Percentiles rank a stretch among this genome's conserved stretches.
Conservation (phyloP, 2,113 vertebrate species). For the Gobius niger region DNA sequence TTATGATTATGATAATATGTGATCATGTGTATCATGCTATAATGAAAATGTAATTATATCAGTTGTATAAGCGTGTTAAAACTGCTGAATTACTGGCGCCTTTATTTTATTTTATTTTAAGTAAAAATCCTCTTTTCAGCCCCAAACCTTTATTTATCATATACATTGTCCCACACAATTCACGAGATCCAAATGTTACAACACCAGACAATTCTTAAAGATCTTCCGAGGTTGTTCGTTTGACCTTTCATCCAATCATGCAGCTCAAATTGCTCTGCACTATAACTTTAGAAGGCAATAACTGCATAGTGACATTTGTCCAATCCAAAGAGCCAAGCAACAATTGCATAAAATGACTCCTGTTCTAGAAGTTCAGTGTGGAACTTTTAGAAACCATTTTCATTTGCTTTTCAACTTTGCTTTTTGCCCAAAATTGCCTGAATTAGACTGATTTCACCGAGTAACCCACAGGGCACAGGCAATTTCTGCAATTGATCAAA, state of each 20-base stretch:
- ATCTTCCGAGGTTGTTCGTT: neutral
- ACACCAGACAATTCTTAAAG: too few relatives aligned
- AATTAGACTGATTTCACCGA: slow-evolving; percentile 1
- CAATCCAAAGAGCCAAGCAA: neutral
- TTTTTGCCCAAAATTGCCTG: neutral
- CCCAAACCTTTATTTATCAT: too few relatives aligned
- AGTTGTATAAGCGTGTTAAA: too few relatives aligned
- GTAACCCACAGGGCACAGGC: slow-evolving; percentile 1
- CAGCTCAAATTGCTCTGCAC: neutral
- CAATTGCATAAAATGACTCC: neutral
- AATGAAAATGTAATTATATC: too few relatives aligned
- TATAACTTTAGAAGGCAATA: neutral
- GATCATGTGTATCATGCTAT: too few relatives aligned
- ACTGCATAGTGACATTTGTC: neutral
- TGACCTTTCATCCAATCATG: neutral
- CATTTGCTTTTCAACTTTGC: slow-evolving; percentile 1
- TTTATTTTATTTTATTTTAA: too few relatives aligned
- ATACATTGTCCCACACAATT: too few relatives aligned
- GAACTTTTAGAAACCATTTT: neutral
- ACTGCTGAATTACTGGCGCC: too few relatives aligned
- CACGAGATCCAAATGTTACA: too few relatives aligned
- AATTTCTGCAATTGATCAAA: neutral
- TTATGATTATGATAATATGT: too few relatives aligned
- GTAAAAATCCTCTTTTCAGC: too few relatives aligned
- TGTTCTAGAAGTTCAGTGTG: slow-evolving; percentile 2